Conservation (phyloP, 2,888 invertebrate genomes). For the Eudemis profundana region DNA sequence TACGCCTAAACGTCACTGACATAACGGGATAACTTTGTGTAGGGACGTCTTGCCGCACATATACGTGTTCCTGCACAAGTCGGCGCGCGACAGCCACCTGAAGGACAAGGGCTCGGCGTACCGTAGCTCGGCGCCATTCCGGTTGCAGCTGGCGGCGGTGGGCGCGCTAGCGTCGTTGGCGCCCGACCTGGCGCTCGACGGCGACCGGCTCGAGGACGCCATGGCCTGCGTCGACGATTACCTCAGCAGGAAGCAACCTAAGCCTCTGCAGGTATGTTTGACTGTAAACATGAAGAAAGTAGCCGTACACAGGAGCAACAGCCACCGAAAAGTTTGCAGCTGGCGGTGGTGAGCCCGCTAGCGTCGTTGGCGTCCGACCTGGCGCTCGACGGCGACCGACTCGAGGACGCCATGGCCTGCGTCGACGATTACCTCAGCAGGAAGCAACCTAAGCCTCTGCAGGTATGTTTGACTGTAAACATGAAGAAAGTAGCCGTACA, state of each 20-base stretch:
- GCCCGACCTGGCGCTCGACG: conserved; percentile 75
- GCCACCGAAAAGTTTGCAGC: no score
- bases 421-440: conserved; percentile 83
- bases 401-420: conserved; percentile 72
- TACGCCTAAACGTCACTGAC: no score
- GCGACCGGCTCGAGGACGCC: conserved; percentile 68
- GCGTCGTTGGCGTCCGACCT: conserved; percentile 76
- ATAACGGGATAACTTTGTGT: conserved; percentile 37
- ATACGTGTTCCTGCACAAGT: conserved; percentile 80
- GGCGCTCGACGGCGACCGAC: conserved; percentile 69
- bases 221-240: conserved; percentile 79
- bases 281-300: neutral
- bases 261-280: conserved; percentile 85
- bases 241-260: conserved; percentile 86
- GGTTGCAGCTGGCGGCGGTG: conserved; percentile 80
- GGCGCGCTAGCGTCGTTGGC: conserved; percentile 76
- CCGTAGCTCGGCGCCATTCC: conserved; percentile 77
- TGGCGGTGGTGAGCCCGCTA: conserved; percentile 76
- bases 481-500: no score
- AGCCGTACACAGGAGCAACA: no score
- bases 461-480: conserved; percentile 74
- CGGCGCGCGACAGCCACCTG: conserved; percentile 84
- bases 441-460: conserved; percentile 86
- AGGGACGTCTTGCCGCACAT: conserved; percentile 89
- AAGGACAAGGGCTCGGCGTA: conserved; percentile 85